phyloP scores from a whole-genome alignment of 92 coral and sea anemone species.

The Phenganax stokvisi region DNA sequence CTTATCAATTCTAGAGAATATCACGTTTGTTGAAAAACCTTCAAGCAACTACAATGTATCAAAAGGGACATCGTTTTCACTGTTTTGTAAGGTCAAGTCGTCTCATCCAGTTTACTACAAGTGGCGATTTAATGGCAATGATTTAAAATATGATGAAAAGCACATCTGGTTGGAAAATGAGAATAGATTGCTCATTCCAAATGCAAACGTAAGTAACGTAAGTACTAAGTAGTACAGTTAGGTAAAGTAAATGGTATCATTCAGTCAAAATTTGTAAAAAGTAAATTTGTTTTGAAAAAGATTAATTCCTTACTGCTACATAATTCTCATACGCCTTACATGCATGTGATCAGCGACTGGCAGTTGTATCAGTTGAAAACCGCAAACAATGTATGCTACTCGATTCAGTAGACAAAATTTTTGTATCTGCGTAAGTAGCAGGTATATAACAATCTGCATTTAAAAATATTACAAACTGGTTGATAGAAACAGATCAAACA shows the following conservation, averaged over 20 bases:
- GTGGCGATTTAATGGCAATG: conserved; percentile 25
- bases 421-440: too few relatives aligned
- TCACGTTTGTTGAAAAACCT: conserved; percentile 14
- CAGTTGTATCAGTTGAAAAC: too few relatives aligned
- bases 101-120: conserved; percentile 23
- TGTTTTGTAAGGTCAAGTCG: conserved; percentile 19
- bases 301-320: too few relatives aligned
- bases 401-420: too few relatives aligned
- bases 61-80: conserved; percentile 16
- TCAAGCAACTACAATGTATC: not conserved
- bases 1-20: conserved; percentile 25
- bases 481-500: too few relatives aligned
- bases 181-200: conserved; percentile 16
- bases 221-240: not conserved
- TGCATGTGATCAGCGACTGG: too few relatives aligned
- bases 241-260: not conserved
- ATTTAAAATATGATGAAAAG: conserved; percentile 16
- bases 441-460: too few relatives aligned
- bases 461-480: too few relatives aligned
- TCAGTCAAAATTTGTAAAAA: too few relatives aligned
- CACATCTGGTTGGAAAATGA: conserved; percentile 9
- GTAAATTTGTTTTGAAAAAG: too few relatives aligned
- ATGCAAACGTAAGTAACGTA: conserved; percentile 24
- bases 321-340: too few relatives aligned
- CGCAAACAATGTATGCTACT: too few relatives aligned